A percentile compares a stretch with the other conserved stretches of the same genome.
phyloP scores from a whole-genome alignment of 2,113 vertebrate species.

The Colaptes auratus region DNA sequence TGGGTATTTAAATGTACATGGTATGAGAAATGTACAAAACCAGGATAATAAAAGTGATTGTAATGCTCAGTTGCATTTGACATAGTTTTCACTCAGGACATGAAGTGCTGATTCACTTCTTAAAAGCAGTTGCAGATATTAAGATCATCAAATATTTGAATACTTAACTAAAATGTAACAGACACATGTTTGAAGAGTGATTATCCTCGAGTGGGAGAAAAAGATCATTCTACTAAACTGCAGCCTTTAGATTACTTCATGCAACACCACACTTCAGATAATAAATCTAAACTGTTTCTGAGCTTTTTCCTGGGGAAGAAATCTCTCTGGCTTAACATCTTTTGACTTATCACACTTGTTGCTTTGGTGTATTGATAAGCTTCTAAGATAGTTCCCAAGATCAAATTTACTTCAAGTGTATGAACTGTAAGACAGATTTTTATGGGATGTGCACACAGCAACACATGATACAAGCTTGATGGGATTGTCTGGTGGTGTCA shows the following conservation, averaged over 20 bases:
- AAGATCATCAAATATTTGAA: not conserved
- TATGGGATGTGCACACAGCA: not conserved
- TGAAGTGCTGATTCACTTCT: not conserved
- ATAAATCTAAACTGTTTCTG: not conserved
- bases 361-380: not conserved
- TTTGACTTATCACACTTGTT: not conserved
- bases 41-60: not conserved
- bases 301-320: not conserved
- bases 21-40: not conserved
- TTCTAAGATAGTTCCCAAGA: not conserved
- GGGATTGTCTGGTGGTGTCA: not conserved
- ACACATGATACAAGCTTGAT: not conserved
- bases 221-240: not conserved
- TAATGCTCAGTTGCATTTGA: not conserved
- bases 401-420: not conserved
- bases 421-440: not conserved
- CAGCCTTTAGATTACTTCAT: not conserved
- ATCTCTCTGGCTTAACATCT: not conserved
- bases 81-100: not conserved
- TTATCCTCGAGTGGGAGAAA: not conserved
- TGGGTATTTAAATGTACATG: fast-evolving
- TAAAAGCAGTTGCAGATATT: not conserved
- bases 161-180: not conserved
- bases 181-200: not conserved
- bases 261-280: too few relatives aligned